Conservation (phyloP, 2,888 invertebrate species). For the Thyatira batis region DNA sequence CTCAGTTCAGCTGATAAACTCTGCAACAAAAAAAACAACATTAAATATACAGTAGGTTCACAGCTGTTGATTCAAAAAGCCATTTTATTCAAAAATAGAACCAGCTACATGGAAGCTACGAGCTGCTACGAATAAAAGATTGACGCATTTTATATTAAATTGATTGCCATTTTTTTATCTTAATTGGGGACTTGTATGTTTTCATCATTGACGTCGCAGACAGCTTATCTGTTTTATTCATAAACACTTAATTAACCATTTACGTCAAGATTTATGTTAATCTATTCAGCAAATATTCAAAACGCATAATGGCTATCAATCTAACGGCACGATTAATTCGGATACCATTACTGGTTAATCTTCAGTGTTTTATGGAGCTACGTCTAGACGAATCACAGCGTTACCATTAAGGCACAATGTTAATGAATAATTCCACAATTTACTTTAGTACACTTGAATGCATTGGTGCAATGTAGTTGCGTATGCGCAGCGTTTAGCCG, state of each 20-base stretch:
- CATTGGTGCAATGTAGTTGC: slow-evolving; percentile 43
- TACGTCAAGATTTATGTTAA: not conserved
- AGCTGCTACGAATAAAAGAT: no score
- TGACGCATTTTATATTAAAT: no score
- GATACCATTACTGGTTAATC: slow-evolving; percentile 33
- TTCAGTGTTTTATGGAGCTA: slow-evolving; percentile 28
- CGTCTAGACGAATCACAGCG: slow-evolving; percentile 33
- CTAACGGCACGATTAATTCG: slow-evolving; percentile 26
- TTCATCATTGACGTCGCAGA: not conserved
- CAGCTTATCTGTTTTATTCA: not conserved
- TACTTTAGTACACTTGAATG: slow-evolving; percentile 52
- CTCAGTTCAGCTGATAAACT: slow-evolving; percentile 63
- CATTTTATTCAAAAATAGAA: no score
- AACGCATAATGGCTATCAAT: slow-evolving; percentile 24
- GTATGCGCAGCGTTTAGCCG: slow-evolving; percentile 44
- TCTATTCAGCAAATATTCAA: slow-evolving; percentile 16
- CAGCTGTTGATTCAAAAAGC: no score
- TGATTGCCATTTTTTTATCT: no score
- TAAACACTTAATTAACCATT: not conserved
- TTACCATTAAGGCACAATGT: slow-evolving; percentile 40
- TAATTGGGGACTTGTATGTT: no score
- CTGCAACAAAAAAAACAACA: slow-evolving; percentile 39
- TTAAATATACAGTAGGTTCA: no score
- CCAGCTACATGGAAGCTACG: no score
- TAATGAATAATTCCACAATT: slow-evolving; percentile 61